Conservation (phyloP, 2,797 vertebrate genomes). For the Florisuga fusca region DNA sequence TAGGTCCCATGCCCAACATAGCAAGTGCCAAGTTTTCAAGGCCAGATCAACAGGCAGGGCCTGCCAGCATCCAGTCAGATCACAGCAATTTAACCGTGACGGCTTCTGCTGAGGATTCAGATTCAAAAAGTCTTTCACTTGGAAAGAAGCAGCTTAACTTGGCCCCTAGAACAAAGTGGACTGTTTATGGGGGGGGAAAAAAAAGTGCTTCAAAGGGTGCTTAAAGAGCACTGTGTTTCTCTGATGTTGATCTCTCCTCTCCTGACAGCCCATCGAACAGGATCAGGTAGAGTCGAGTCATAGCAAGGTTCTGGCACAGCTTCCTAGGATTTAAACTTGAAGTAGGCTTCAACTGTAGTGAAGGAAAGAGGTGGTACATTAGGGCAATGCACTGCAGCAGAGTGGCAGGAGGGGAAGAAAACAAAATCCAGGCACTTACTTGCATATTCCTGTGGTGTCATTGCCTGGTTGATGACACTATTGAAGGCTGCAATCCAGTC, state of each 20-base stretch:
- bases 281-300: not conserved
- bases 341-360: slow-evolving; percentile 87
- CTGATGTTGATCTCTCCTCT: not conserved
- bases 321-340: slow-evolving; percentile 85
- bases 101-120: not conserved
- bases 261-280: not conserved
- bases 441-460: slow-evolving; percentile 92
- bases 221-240: slow-evolving; percentile 29
- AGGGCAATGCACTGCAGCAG: not conserved
- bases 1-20: not conserved
- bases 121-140: not conserved
- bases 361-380: slow-evolving; percentile 12
- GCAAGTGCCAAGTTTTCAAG: slow-evolving; percentile 6
- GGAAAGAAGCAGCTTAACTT: slow-evolving; percentile 10
- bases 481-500: slow-evolving; percentile 87
- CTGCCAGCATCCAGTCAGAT: not conserved
- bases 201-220: slow-evolving; percentile 46
- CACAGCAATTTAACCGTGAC: not conserved
- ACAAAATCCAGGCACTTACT: slow-evolving; percentile 76
- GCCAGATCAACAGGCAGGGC: not conserved
- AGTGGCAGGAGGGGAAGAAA: not conserved
- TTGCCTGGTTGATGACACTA: slow-evolving; percentile 78
- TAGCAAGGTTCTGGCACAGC: not conserved
- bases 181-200: not conserved
- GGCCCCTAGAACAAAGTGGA: not conserved